phyloP scores from a whole-genome alignment of 2,888 invertebrate genomes.

The Nymphalis c-album region DNA sequence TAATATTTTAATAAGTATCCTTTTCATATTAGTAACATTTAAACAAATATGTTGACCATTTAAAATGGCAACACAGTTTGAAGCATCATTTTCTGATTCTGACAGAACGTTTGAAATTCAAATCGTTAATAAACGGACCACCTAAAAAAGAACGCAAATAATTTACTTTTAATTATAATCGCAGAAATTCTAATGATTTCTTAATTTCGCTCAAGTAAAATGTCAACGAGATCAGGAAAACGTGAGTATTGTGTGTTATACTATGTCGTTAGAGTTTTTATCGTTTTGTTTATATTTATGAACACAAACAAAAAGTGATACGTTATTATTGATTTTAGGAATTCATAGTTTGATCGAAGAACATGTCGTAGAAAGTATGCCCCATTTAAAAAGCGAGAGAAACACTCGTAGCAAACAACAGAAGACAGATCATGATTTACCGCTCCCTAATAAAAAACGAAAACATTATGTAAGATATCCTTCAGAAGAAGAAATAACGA shows the following conservation, averaged over 20 bases:
- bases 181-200: constrained; percentile 25
- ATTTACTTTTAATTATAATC: constrained; percentile 16
- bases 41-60: not conserved
- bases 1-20: too few relatives aligned
- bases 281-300: not conserved
- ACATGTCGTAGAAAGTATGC: constrained; percentile 39
- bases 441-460: constrained; percentile 51
- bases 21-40: too few relatives aligned
- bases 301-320: not conserved
- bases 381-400: constrained; percentile 45
- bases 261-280: not conserved
- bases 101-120: constrained; percentile 29
- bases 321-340: constrained; percentile 51
- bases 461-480: constrained; percentile 66
- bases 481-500: constrained; percentile 51
- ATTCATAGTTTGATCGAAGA: constrained; percentile 57
- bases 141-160: constrained; percentile 19
- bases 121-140: constrained; percentile 30
- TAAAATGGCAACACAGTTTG: constrained; percentile 8
- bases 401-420: constrained; percentile 57
- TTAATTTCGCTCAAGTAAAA: constrained; percentile 40
- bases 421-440: constrained; percentile 51
- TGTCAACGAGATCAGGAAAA: constrained; percentile 75
- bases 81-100: constrained; percentile 20
- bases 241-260: constrained; percentile 54